These are phyloP conservation scores for Protodeltote pygarga DNA, from an alignment of 2,888 invertebrate species.

Conservation along the genomic window DNA sequence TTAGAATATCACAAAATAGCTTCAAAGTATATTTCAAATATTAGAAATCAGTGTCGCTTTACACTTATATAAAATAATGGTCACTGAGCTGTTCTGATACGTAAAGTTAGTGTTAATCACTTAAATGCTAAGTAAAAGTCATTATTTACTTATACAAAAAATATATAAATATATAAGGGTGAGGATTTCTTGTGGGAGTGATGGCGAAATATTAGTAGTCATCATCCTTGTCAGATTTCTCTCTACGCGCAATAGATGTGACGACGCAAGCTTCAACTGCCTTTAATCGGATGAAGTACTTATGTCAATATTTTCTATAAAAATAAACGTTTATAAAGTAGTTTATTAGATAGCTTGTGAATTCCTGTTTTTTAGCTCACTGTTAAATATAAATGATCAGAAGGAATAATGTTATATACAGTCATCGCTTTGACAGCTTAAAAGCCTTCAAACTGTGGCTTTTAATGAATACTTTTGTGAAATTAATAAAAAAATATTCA, in stretches of 20 bases:
- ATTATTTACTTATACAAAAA: slow-evolving; percentile 80
- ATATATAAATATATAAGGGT: slow-evolving; percentile 54
- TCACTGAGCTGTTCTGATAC: slow-evolving; percentile 84
- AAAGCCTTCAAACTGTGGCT: slow-evolving; percentile 86
- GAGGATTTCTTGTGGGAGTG: slow-evolving; percentile 29
- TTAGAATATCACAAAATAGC: slow-evolving; percentile 82
- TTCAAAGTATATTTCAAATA: slow-evolving; percentile 79
- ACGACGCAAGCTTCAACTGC: slow-evolving; percentile 77
- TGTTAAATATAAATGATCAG: slow-evolving; percentile 65
- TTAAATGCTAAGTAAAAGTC: slow-evolving; percentile 77
- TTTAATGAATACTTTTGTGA: slow-evolving; percentile 86
- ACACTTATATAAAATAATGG: slow-evolving; percentile 70
- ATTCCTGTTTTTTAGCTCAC: slow-evolving; percentile 77
- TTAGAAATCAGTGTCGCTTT: slow-evolving; percentile 83
- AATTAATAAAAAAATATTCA: slow-evolving; percentile 85
- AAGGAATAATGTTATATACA: slow-evolving; percentile 60
- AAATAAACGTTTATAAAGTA: slow-evolving; percentile 78
- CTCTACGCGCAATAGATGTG: slow-evolving; percentile 69
- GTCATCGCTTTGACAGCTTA: slow-evolving; percentile 84
- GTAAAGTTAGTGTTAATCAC: slow-evolving; percentile 83
- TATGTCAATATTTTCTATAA: slow-evolving; percentile 84
- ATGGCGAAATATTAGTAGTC: no score
- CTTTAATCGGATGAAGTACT: slow-evolving; percentile 74
- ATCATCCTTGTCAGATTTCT: slow-evolving; percentile 23
- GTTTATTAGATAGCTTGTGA: slow-evolving; percentile 81